phyloP scores from a whole-genome alignment of 1,140 invertebrate genomes.

The Lasaia peninsularis region DNA sequence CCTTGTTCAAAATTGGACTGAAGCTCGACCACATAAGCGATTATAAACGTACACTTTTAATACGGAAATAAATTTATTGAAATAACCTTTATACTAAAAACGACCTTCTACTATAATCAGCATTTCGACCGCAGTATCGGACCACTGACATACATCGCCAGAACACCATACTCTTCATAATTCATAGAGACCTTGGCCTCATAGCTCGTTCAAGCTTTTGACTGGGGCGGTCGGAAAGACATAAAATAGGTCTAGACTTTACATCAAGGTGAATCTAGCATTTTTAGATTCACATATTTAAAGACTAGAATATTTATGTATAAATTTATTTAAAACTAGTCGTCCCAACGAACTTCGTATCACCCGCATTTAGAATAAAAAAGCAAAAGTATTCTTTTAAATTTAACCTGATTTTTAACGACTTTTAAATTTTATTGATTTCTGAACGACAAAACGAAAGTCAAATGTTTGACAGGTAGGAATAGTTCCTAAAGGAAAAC shows the following conservation, averaged over 20 bases:
- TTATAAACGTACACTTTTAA: constrained; percentile 21
- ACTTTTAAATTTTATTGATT: too few species aligned
- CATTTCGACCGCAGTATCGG: constrained; percentile 64
- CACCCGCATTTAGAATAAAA: too few species aligned
- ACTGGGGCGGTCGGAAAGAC: constrained; percentile 8
- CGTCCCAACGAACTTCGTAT: too few species aligned
- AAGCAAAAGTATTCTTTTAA: too few species aligned
- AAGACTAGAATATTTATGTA: too few species aligned
- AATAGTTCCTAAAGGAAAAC: too few species aligned
- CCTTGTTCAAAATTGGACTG: too few species aligned
- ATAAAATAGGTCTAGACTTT: constrained; percentile 24
- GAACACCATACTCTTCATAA: constrained; percentile 74
- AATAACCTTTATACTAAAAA: constrained; percentile 57
- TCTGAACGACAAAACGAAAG: too few species aligned
- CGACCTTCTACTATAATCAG: constrained; percentile 70
- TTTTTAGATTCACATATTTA: not conserved
- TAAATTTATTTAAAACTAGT: too few species aligned
- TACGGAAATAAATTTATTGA: constrained; percentile 48
- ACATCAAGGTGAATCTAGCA: constrained; percentile 5
- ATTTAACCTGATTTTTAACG: too few species aligned
- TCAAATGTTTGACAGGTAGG: too few species aligned
- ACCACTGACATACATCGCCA: constrained; percentile 64
- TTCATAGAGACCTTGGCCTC: constrained; percentile 72
- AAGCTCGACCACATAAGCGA: too few species aligned
- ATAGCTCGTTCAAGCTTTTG: constrained; percentile 25